phyloP scores from a whole-genome alignment of 2,888 invertebrate species.

The Chloroclystis v-ata region DNA sequence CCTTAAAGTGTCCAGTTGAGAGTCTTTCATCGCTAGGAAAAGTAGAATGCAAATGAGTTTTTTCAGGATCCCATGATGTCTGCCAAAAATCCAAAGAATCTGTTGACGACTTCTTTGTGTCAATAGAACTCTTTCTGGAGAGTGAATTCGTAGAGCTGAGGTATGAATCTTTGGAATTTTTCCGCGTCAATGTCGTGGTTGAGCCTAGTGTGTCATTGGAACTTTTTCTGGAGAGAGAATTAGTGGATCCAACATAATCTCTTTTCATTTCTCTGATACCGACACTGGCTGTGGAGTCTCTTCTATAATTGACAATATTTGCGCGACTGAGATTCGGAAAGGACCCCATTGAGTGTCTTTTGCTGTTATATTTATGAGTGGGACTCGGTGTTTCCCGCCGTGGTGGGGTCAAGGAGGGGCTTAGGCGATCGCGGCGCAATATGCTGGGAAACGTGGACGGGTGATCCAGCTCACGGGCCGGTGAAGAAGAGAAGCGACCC shows the following conservation, averaged over 20 bases:
- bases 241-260: conserved; percentile 51
- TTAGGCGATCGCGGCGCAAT: conserved; percentile 79
- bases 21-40: conserved; percentile 77
- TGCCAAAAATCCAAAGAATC: conserved; percentile 85
- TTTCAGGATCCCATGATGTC: conserved; percentile 82
- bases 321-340: conserved; percentile 61
- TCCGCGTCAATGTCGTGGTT: conserved; percentile 56
- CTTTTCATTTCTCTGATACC: conserved; percentile 71
- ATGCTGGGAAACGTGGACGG: conserved; percentile 85
- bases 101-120: conserved; percentile 78
- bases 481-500: conserved; percentile 76
- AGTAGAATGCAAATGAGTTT: conserved; percentile 80
- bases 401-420: conserved; percentile 67
- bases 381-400: conserved; percentile 73
- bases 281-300: conserved; percentile 61
- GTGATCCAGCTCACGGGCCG: conserved; percentile 80
- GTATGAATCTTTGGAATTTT: conserved; percentile 44
- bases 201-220: conserved; percentile 25
- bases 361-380: conserved; percentile 55
- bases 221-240: conserved; percentile 69
- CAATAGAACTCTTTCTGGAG: conserved; percentile 72
- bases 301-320: conserved; percentile 62
- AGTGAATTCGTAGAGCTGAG: conserved; percentile 58
- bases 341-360: conserved; percentile 69
- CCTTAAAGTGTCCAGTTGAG: conserved; percentile 59